Base-by-base conservation (phyloP, 2,113 vertebrate species). In the Serinus canaria region DNA sequence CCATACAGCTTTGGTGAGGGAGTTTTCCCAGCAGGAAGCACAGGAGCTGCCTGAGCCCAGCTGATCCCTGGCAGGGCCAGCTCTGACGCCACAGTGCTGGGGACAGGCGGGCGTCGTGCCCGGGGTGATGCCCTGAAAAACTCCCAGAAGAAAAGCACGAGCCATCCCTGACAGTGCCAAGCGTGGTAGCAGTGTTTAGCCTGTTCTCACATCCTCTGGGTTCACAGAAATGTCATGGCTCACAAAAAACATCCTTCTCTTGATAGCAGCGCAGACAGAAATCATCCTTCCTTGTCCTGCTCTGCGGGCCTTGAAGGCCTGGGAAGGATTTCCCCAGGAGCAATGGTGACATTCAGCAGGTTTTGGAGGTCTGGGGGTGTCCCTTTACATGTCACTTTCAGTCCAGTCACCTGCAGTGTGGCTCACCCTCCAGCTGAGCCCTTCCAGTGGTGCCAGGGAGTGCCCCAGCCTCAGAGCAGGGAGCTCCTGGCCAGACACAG, bases 21-120 rank as follows among this genome's bases (percentile, higher is more conserved):
- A 64, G 55, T 59, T 69, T 87, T 76, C 25, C 11, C 53, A 55
- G 87, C 3, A 63, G 70, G 75, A 73, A 89, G 80, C 83, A 39
- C 60, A 75, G 87, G 77, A 91, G 70, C 78, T 85, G 81, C 82
- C 70, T 91, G 83, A 74, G 87, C 93, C 80, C 72, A 56, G 86
- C 92, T 87, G 91, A 72, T 50, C 64, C 44, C 31, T 86, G 1
- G 0, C 67, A 72, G 79, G 70, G 66, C 87, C 90, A 83, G 80
- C 62, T 55, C 79, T 88, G 85, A 72, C 0, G 7, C 75, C 13
- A 44, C 13, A 5, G 13, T 50, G 28, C 76, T 6, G 39, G 73
- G 72, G 72, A 53, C 46, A 83, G 91, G 82, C 66, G 47, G 58
- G 78, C 13, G 0, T 56, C 41, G 2, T 35, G 33, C 70, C 66